A percentile compares a stretch with the other conserved stretches of the same genome.
Evolutionary conservation across 2,888 invertebrate genomes (phyloP).

Genomic region (Miltochrista miniata): DNA sequence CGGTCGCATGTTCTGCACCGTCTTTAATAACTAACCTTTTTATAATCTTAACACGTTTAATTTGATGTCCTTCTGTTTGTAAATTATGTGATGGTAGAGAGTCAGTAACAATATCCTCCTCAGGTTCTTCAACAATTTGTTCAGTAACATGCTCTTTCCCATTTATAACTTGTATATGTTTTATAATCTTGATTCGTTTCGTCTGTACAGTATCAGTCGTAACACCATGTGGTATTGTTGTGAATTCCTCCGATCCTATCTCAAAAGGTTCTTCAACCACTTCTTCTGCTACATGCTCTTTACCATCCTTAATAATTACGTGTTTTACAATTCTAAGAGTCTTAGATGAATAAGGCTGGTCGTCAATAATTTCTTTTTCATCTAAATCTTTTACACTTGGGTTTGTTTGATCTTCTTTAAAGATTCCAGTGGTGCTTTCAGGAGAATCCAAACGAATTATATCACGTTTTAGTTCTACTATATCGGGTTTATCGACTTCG

Average conservation of each 20-base stretch:
- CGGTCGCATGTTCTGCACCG: conserved; percentile 89
- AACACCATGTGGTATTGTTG: neutral
- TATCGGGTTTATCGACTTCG: too few relatives aligned
- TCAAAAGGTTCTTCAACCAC: conserved; percentile 93
- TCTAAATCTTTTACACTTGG: too few relatives aligned
- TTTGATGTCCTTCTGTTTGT: conserved; percentile 58
- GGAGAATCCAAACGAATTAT: neutral
- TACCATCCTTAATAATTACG: conserved; percentile 87
- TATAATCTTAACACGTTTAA: conserved; percentile 78
- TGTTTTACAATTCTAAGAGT: conserved; percentile 8
- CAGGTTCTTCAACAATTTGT: conserved; percentile 85
- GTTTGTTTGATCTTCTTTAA: neutral
- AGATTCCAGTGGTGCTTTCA: neutral
- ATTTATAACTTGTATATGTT: conserved; percentile 87
- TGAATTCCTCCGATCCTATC: conserved; percentile 69
- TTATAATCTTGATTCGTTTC: conserved; percentile 38
- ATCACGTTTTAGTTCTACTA: neutral
- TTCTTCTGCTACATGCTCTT: conserved; percentile 92
- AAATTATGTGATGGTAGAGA: conserved; percentile 52
- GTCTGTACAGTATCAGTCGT: neutral
- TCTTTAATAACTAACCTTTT: conserved; percentile 88
- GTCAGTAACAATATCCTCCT: conserved; percentile 81
- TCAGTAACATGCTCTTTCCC: conserved; percentile 90
- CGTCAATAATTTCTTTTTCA: neutral
- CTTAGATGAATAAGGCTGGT: neutral